Evolutionary conservation across 2,113 vertebrate species (phyloP), one percentile per base, ranked within the genome.

Genomic region (Cyprinodon tularosa): DNA sequence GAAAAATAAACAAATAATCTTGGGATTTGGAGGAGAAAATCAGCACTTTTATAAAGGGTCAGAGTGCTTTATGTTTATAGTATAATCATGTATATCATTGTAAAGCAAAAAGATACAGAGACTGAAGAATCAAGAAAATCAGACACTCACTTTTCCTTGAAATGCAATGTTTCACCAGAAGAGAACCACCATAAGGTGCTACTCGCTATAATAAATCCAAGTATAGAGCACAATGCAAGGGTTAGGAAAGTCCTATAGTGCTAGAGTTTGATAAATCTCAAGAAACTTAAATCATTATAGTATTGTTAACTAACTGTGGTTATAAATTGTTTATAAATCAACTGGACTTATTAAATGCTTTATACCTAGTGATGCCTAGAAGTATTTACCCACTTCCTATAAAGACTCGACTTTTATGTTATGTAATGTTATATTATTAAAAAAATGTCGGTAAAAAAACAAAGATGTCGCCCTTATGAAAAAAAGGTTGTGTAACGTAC

Each of bases 21-120:
- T 50, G 77, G 82, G 84, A 79, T 62, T 78, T 84, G 84, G 77
- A 82, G 78, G 84, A 81, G 80, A 76, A 86, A 78, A 59, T 71
- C 37, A 7, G 4, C 10, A 15, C 65, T 47, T 83, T 61, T 48
- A 50, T 61, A 64, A 71, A 71, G 13, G 40, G 72, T 65, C 38
- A 1, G 66, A 13, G 38, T 66, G 61, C 2, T 45, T 53, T 66
- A 42, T 66, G 47, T 40, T 71, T 67, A 77, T 40, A 66, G 68
- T 20, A 22, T 64, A 3, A 67, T 70, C 68, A 60, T 3, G 38
- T 60, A 70, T 70, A 71, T 76, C 68, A 71, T 29, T 44, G 44
- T 47, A 50, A 76, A 65, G 66, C 38, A 65, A 76, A 79, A 45
- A 40, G 61, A 45, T 64, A 62, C 66, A 64, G 37, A 11, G 14